A percentile compares a stretch with the other conserved stretches of the same genome.
Evolutionary conservation across 2,113 vertebrate species (phyloP).

Genomic region (Todiramphus chloris): DNA sequence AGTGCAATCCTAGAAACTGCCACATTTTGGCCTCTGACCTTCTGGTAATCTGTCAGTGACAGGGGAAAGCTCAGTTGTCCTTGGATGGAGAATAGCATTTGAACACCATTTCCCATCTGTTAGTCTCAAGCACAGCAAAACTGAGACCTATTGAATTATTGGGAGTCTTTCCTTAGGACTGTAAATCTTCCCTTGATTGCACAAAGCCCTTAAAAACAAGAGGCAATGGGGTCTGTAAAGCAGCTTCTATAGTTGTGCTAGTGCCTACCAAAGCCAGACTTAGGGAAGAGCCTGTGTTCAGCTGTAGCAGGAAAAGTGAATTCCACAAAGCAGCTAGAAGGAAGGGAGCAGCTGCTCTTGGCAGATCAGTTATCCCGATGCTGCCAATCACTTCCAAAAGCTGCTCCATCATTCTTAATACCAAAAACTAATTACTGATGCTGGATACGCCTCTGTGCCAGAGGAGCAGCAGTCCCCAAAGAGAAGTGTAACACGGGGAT

Average conservation of each 20-base stretch:
- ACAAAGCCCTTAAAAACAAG: not conserved
- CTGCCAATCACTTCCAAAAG: not conserved
- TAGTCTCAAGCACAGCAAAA: not conserved
- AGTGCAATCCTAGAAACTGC: not conserved
- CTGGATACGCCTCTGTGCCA: not conserved
- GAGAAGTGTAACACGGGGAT: rapidly evolving
- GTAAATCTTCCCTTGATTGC: not conserved
- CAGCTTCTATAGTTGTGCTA: not conserved
- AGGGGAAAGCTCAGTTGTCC: not conserved
- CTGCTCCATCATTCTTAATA: not conserved
- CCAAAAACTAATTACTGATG: not conserved
- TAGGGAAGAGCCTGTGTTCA: not conserved
- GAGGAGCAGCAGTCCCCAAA: not conserved
- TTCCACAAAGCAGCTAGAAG: not conserved
- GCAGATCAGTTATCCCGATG: not conserved
- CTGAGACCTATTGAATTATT: not conserved
- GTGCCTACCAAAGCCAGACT: not conserved
- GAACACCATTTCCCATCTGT: not conserved
- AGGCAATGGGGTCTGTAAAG: not conserved
- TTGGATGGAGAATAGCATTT: not conserved
- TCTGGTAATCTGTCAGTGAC: not conserved
- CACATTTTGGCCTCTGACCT: not conserved
- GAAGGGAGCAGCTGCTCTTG: not conserved
- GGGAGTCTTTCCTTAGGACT: not conserved
- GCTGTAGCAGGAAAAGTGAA: not conserved